Base-by-base conservation (phyloP, 2,113 vertebrate genomes). In the Struthidea cinerea region DNA sequence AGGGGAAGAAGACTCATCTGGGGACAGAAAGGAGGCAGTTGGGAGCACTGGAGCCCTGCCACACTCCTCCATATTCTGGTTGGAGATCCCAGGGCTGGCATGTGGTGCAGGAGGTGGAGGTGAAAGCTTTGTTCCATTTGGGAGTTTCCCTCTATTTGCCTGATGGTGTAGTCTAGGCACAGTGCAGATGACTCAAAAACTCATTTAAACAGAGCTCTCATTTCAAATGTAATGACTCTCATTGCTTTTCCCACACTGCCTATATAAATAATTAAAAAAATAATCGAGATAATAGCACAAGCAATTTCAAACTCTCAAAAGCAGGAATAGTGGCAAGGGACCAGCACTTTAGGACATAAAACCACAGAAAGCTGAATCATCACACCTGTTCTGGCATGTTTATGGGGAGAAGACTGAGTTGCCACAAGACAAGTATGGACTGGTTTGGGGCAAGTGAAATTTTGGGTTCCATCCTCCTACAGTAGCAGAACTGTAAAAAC, bases 351-450 rank as follows among this genome's bases (percentile, higher is more conserved):
- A 91, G 83, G 89, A 92, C 61, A 46, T 68, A 89, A 89, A 95
- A n/a, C 89, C 87, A 89, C 81, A 79, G 33, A 46, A 78, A 84
- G 47, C 56, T 87, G 76, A 95, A 89, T 95, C 89, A 96, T 84
- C 60, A 1, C 28, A 82, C 89, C 53, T 33, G 65, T 80, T 89
- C 73, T 69, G 84, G 87, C 96, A 67, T n/a, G 87, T 74, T 91
- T 78, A 44, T 60, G 44, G 65, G 41, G 37, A 87, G 70, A 88
- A 88, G 79, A 79, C 49, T 52, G 49, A 93, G 61, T 85, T 95
- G 75, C 79, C 37, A 4, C 82, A 64, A 76, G 84, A 60, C 95
- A 91, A 75, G 91, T 84, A 91, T 15, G n/a, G 88, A 82, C 96
- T 84, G 28, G 94, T 89, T 70, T 89, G 32, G 49, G 57, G 73